Base-by-base conservation (phyloP, 2,113 vertebrate genomes). In the Trematocara variabile region DNA sequence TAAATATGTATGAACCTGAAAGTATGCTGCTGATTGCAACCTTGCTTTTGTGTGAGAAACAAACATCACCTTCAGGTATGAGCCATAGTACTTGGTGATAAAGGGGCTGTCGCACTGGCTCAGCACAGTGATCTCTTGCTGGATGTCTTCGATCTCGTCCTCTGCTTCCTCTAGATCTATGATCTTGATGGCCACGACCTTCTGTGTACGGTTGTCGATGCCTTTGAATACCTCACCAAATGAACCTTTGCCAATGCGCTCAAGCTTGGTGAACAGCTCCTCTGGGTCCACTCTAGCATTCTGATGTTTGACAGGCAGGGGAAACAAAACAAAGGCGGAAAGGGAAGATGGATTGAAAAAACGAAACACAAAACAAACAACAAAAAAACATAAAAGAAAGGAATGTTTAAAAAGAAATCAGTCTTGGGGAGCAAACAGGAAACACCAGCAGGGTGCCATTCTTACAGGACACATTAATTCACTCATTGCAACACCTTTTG, bases 201-300 rank as follows among this genome's bases (percentile, higher is more conserved):
- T 99, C 96, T 99, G 98, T 84, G 97, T 98, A 95, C 97, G 97
- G 95, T 98, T 98, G 97, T 99, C 98, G 94, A 99, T 99, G 95
- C 99, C 99, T 96, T 99, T 99, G 95, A 99, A 99, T 86, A 99
- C 99, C 93, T 99, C 99, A 16, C 99, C 99, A 22, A 99, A 99
- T 5, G 99, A 99, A 54, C 99, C 99, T 91, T 99, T 99, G 86
- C 99, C 99, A 52, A 99, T 99, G 91, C 97, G 98, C 94, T 99
- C 98, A 91, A 99, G 96, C 94, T 99, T 99, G 37, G 98, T 99
- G 90, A 99, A 99, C 79, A 99, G 94, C 95, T 99, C 97, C 94
- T 99, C 99, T 5, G 98, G 99, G 90, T 99, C 98, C 53, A 96
- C 97, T 93, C 97, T 97, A 86, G 97, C 86, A 92, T 96, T 98